These are phyloP conservation scores for Amaurobius ferox DNA, from an alignment of 2,888 invertebrate genomes.

Conservation along the genomic window DNA sequence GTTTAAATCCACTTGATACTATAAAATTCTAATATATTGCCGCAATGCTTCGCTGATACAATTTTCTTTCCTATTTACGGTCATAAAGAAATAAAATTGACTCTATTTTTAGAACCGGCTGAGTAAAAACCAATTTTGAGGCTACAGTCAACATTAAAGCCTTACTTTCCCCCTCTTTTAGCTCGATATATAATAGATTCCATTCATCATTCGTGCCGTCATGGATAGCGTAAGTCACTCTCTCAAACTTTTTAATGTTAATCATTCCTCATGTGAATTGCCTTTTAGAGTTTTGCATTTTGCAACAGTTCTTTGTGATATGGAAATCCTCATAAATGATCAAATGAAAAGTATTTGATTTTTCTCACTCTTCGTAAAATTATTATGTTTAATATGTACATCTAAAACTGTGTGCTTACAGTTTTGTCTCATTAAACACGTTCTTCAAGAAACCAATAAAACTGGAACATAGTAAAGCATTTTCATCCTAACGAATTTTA, in stretches of 20 bases:
- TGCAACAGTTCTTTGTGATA: too few relatives aligned
- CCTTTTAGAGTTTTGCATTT: too few relatives aligned
- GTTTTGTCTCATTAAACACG: too few relatives aligned
- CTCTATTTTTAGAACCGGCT: slow-evolving; percentile 17
- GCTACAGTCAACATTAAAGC: slow-evolving; percentile 27
- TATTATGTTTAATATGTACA: too few relatives aligned
- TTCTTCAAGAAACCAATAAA: too few relatives aligned
- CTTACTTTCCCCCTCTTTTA: slow-evolving; percentile 10
- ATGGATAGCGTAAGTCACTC: not conserved
- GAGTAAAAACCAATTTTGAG: slow-evolving; percentile 40
- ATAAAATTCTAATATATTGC: not conserved
- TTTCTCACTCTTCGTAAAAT: too few relatives aligned
- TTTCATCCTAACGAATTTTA: too few relatives aligned
- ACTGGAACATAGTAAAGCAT: too few relatives aligned
- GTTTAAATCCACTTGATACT: slow-evolving; percentile 3
- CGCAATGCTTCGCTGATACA: not conserved
- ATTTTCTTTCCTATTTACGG: not conserved
- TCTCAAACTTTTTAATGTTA: not conserved
- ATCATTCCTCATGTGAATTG: too few relatives aligned
- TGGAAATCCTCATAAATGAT: too few relatives aligned
- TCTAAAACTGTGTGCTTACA: too few relatives aligned
- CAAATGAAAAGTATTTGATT: too few relatives aligned
- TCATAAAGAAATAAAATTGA: not conserved
- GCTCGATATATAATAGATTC: slow-evolving; percentile 29
- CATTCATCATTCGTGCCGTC: slow-evolving; percentile 37